Evolutionary conservation across 2,113 vertebrate species (phyloP).

Genomic region (Arenaria interpres): DNA sequence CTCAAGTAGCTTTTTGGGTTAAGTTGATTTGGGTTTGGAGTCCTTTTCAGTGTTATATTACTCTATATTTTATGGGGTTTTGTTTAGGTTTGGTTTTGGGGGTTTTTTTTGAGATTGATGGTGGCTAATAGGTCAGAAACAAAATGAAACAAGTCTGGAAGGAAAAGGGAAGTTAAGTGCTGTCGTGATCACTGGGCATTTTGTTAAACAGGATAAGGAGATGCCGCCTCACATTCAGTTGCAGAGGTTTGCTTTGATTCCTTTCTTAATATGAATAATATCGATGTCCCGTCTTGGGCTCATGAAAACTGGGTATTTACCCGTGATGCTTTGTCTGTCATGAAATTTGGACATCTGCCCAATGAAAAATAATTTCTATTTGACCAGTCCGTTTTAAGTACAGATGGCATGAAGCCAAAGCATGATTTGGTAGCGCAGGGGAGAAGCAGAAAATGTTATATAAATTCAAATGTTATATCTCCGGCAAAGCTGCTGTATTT

Average conservation of each 20-base stretch:
- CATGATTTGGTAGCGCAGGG: background rate
- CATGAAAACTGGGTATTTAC: background rate
- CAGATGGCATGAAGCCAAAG: background rate
- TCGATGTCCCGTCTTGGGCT: background rate
- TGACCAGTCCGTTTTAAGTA: background rate
- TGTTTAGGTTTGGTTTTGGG: background rate
- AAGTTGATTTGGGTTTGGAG: background rate
- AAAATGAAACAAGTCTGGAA: background rate
- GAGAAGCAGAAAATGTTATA: background rate
- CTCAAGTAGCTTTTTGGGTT: background rate
- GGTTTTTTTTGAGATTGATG: background rate
- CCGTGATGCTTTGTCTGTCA: background rate
- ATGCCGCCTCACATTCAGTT: rapidly evolving
- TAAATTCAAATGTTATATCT: background rate
- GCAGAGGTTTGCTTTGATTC: background rate
- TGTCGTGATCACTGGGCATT: background rate
- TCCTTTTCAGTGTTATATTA: background rate
- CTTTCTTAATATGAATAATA: background rate
- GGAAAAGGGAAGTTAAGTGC: background rate
- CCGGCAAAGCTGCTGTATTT: background rate
- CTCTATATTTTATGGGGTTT: background rate
- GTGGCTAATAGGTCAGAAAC: background rate
- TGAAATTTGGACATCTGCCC: background rate
- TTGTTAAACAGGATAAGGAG: background rate
- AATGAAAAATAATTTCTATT: background rate